Evolutionary conservation across 2,113 vertebrate species (phyloP).

Genomic region (Ptilorrhoa leucosticta): DNA sequence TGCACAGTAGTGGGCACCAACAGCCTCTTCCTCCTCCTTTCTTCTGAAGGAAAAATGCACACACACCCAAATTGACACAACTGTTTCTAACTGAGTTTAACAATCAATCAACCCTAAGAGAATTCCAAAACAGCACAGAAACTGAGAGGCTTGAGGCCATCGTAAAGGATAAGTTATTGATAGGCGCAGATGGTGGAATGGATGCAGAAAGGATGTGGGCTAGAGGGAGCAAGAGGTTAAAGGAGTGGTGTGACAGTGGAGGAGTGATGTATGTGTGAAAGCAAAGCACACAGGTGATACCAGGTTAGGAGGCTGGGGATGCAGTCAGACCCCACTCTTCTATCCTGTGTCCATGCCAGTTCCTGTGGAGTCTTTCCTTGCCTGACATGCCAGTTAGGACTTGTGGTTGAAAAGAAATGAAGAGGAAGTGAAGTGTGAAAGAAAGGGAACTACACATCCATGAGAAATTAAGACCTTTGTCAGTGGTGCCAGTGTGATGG

Average conservation of each 20-base stretch:
- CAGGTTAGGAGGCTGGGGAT: background rate
- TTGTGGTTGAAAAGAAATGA: background rate
- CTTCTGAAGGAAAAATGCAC: slow-evolving; percentile 45
- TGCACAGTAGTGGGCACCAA: slow-evolving; percentile 74
- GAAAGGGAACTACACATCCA: background rate
- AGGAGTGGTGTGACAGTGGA: background rate
- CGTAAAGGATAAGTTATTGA: background rate
- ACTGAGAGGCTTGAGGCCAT: background rate
- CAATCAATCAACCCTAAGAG: background rate
- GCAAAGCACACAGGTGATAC: background rate
- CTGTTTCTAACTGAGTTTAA: background rate
- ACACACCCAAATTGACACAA: accelerated
- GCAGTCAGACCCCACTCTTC: background rate
- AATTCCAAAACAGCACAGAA: background rate
- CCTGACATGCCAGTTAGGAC: background rate
- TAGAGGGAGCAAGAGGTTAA: background rate
- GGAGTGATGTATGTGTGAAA: background rate
- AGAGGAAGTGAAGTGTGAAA: background rate
- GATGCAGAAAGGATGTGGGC: background rate
- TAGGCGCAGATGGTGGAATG: background rate
- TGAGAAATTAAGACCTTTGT: background rate
- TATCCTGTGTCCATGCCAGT: background rate
- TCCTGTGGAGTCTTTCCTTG: background rate
- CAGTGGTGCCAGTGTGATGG: background rate
- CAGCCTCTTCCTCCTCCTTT: slow-evolving; percentile 71